phyloP scores from a whole-genome alignment of 2,797 vertebrate genomes.

The Smutsia gigantea region DNA sequence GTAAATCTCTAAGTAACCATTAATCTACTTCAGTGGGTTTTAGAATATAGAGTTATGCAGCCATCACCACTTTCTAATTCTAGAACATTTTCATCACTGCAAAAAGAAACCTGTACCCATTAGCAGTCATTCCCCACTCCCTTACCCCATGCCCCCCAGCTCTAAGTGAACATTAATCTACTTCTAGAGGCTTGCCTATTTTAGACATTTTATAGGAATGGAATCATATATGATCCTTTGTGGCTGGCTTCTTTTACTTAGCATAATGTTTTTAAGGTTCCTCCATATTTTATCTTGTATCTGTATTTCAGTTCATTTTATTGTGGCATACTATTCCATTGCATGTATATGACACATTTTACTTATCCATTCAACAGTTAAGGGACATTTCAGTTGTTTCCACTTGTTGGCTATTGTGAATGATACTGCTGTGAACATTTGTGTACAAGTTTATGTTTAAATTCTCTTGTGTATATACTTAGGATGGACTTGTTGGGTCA shows the following conservation, averaged over 20 bases:
- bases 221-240: not conserved
- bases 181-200: not conserved
- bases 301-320: not conserved
- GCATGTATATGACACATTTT: not conserved
- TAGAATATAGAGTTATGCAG: too few species aligned
- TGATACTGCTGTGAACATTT: not conserved
- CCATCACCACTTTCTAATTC: too few species aligned
- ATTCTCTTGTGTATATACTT: not conserved
- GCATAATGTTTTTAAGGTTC: not conserved
- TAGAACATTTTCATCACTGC: too few species aligned
- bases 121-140: too few species aligned
- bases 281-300: not conserved
- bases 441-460: not conserved
- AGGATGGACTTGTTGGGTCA: not conserved
- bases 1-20: not conserved
- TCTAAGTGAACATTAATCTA: not conserved
- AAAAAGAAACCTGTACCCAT: too few species aligned
- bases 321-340: not conserved
- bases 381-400: not conserved
- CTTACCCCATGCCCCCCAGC: not conserved
- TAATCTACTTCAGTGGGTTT: not conserved
- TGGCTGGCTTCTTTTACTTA: not conserved
- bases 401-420: not conserved
- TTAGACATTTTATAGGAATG: not conserved
- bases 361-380: not conserved